phyloP scores from a whole-genome alignment of 2,113 vertebrate species.

The Pachypanchax playfairii region DNA sequence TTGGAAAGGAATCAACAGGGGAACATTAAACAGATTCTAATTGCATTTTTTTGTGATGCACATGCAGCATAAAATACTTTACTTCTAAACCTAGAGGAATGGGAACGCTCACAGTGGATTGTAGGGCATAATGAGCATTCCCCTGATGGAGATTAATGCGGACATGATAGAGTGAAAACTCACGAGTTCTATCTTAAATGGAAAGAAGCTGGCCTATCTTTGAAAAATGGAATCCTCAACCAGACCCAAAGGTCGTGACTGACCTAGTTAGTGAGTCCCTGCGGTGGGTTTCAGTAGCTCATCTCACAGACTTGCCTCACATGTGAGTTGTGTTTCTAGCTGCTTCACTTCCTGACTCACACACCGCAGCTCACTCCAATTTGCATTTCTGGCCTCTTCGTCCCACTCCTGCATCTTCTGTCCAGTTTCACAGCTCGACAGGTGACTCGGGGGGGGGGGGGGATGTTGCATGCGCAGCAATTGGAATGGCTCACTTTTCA shows the following conservation, averaged over 20 bases:
- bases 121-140: constrained; percentile 66
- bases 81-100: constrained; percentile 59
- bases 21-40: constrained; percentile 57
- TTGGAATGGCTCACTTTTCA: constrained; percentile 18
- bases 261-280: constrained; percentile 73
- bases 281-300: constrained; percentile 59
- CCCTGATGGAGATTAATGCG: constrained; percentile 59
- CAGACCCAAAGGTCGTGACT: constrained; percentile 65
- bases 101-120: constrained; percentile 34
- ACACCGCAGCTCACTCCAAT: constrained; percentile 15
- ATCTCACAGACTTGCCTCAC: constrained; percentile 59
- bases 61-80: constrained; percentile 57
- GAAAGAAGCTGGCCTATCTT: constrained; percentile 47
- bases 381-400: constrained; percentile 35
- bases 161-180: constrained; percentile 62
- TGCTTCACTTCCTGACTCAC: constrained; percentile 64
- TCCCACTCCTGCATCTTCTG: constrained; percentile 47
- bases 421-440: constrained; percentile 33
- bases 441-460: constrained; percentile 16
- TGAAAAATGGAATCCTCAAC: constrained; percentile 61
- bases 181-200: constrained; percentile 44
- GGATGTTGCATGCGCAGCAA: constrained; percentile 22
- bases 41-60: constrained; percentile 58
- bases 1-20: constrained; percentile 57
- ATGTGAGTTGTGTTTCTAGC: constrained; percentile 66